Conservation (phyloP, 2,888 invertebrate species). For the Laspeyria flexula region DNA sequence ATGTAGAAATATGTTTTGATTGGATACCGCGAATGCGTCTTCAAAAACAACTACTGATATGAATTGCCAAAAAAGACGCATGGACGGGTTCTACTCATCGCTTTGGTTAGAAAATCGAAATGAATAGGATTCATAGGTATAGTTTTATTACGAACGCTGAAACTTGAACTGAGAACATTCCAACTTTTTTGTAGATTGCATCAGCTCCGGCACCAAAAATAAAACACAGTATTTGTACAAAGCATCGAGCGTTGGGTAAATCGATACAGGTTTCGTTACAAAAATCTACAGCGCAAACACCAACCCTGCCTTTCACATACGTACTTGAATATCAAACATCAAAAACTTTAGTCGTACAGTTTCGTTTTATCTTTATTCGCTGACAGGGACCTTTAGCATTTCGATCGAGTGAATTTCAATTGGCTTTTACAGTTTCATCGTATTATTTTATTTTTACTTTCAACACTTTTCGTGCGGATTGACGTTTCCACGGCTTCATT, state of each 20-base stretch:
- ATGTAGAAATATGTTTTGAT: too few relatives aligned
- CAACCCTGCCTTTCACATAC: constrained; percentile 2
- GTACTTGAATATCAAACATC: constrained; percentile 10
- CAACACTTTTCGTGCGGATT: constrained; percentile 21
- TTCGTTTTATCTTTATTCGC: constrained; percentile 35
- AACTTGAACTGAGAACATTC: too few relatives aligned
- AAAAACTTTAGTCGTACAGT: constrained; percentile 28
- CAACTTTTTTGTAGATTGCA: too few relatives aligned
- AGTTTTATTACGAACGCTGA: too few relatives aligned
- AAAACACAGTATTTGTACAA: not conserved
- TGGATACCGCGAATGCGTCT: too few relatives aligned
- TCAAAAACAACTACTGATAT: too few relatives aligned
- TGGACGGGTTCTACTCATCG: too few relatives aligned
- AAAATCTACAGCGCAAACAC: not conserved
- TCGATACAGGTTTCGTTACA: not conserved
- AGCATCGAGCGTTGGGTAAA: not conserved
- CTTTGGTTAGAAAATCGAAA: too few relatives aligned
- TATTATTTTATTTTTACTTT: constrained; percentile 26
- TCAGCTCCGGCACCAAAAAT: too few relatives aligned
- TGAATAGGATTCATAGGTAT: too few relatives aligned
- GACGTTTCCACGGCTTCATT: constrained; percentile 32
- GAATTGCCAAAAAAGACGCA: too few relatives aligned
- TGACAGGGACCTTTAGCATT: constrained; percentile 28
- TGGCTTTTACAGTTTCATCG: constrained; percentile 32
- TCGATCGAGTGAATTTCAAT: constrained; percentile 39